Evolutionary conservation across 2,888 invertebrate species (phyloP).

Genomic region (Troglohyphantes excavatus): DNA sequence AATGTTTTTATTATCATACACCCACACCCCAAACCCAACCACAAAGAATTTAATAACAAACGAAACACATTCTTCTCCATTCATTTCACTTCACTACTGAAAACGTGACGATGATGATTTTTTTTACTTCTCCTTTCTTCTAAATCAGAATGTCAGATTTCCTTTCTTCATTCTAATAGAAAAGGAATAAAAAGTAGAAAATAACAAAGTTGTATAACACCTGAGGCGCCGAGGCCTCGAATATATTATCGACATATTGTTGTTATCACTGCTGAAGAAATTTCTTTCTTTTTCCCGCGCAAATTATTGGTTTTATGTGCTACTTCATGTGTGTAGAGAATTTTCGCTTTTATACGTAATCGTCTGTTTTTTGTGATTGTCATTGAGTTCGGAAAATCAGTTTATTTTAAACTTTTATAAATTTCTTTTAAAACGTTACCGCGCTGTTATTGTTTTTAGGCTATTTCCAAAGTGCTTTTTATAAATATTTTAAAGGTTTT

Average conservation of each 20-base stretch:
- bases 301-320: conserved; percentile 63
- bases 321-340: conserved; percentile 29
- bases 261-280: conserved; percentile 38
- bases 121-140: conserved; percentile 4
- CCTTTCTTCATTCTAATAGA: conserved; percentile 12
- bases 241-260: conserved; percentile 67
- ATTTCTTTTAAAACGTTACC: conserved; percentile 41
- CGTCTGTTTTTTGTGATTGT: not conserved
- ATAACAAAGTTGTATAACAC: conserved; percentile 38
- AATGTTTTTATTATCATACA: not conserved
- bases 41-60: conserved; percentile 35
- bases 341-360: conserved; percentile 1
- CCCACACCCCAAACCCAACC: not conserved
- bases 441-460: conserved; percentile 34
- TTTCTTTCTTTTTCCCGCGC: conserved; percentile 12
- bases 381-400: conserved; percentile 17
- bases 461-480: too few species aligned
- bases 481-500: too few species aligned
- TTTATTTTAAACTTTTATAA: conserved; percentile 34
- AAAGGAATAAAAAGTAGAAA: conserved; percentile 22
- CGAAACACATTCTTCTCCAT: conserved; percentile 22
- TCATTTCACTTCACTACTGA: conserved; percentile 30
- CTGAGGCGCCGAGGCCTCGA: conserved; percentile 38
- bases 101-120: conserved; percentile 5
- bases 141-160: conserved; percentile 51